Evolutionary conservation across 2,113 vertebrate species (phyloP).

Genomic region (Synodontis membranacea): DNA sequence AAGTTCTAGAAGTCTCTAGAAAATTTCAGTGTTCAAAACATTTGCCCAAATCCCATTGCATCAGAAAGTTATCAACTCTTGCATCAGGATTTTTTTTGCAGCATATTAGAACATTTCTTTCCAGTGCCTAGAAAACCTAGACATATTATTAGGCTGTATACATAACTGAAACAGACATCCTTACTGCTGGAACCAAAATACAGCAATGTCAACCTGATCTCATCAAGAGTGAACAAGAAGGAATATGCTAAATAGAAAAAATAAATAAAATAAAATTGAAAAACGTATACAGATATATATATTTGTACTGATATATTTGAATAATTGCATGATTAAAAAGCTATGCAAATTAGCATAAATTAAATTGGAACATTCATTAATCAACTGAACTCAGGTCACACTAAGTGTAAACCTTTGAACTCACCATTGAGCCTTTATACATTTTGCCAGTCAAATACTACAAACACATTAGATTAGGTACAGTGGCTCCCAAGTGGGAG

Average conservation of each 20-base stretch:
- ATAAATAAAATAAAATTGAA: conserved; percentile 17
- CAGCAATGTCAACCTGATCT: conserved; percentile 2
- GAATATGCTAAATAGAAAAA: background rate
- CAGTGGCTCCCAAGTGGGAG: background rate
- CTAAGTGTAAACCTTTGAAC: no score
- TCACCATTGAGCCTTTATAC: no score
- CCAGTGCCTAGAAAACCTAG: conserved; percentile 14
- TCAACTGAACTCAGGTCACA: no score
- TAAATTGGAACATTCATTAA: background rate
- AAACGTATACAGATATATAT: no score
- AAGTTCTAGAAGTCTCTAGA: background rate
- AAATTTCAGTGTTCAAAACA: conserved; percentile 11
- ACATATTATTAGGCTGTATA: conserved; percentile 11
- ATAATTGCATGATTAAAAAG: background rate
- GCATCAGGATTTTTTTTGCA: conserved; percentile 28
- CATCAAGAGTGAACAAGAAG: background rate
- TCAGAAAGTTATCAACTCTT: conserved; percentile 23
- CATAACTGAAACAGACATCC: conserved; percentile 26
- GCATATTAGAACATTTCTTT: conserved; percentile 26
- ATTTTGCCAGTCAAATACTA: background rate
- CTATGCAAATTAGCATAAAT: background rate
- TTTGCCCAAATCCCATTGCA: background rate
- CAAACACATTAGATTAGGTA: background rate
- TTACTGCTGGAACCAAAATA: background rate
- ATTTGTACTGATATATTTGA: no score